Evolutionary conservation across 2,888 invertebrate species (phyloP), one percentile per base, ranked within the genome.

Genomic region (Unio pictorum): DNA sequence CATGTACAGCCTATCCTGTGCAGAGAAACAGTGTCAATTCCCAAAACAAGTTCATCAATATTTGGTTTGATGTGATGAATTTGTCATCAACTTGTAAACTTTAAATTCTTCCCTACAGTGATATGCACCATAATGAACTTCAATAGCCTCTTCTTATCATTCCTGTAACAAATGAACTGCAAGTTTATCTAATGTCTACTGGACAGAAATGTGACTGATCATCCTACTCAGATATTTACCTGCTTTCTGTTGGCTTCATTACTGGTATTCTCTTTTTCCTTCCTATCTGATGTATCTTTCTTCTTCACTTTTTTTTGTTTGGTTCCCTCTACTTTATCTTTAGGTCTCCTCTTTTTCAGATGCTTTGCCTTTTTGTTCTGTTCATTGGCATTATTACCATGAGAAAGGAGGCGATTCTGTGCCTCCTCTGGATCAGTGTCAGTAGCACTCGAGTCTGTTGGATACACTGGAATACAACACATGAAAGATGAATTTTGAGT

Each of bases 371-470:
- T 74, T 45, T 66, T 69, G 34, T 60, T 66, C 54, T 66, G 65
- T 57, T 62, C 62, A 11, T 59, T 61, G 0, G 67, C 64, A 45
- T 72, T 74, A 0, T 75, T 69, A 3, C 75, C 75, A 30, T 79
- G 75, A 11, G 80, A 76, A 69, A 72, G 69, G 62, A 85, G 74
- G 61, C 84, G 78, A 74, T 86, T 84, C 60, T 81, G 80, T 64
- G 86, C 86, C 70, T 89, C 89, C 74, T 89, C 88, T 59, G 87
- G 87, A 74, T 88, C 89, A 58, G 89, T 89, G 69, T 90, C 90
- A 64, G 89, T 89, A 56, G 87, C 87, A 80, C 89, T 90, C 8
- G 89, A 86, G 77, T 90, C 89, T 73, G 71, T 68, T 63, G n/a
- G 57, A 58, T 23, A 45, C 45, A 45, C 45, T 45, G 45, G 45